Conservation (phyloP, 2,888 invertebrate genomes). For the Drosophila mimica region DNA sequence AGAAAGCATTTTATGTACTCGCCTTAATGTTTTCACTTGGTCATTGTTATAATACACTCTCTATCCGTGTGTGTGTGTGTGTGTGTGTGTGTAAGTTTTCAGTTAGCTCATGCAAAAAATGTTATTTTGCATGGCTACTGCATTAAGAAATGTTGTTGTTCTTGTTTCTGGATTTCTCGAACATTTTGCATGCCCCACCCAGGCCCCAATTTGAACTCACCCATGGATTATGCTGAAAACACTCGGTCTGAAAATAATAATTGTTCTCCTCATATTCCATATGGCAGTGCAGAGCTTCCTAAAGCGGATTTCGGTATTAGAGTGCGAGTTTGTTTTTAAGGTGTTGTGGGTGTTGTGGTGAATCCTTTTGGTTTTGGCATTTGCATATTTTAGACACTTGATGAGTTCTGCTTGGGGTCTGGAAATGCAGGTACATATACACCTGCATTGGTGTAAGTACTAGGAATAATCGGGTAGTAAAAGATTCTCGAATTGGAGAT, state of each 20-base stretch:
- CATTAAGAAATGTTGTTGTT: conserved; percentile 44
- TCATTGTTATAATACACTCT: conserved; percentile 76
- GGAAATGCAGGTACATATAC: not conserved
- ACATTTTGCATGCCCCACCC: conserved; percentile 16
- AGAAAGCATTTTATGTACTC: conserved; percentile 73
- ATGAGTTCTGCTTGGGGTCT: conserved; percentile 2
- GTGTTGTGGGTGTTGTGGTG: not conserved
- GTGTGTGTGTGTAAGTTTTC: conserved; percentile 15
- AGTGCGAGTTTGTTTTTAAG: conserved; percentile 27
- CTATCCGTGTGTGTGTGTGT: conserved; percentile 9
- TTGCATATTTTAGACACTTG: conserved; percentile 42
- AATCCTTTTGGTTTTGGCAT: conserved; percentile 27
- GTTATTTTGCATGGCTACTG: conserved; percentile 31
- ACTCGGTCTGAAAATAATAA: conserved; percentile 71
- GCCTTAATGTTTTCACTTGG: conserved; percentile 66
- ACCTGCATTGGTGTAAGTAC: conserved; percentile 1
- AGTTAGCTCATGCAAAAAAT: conserved; percentile 31
- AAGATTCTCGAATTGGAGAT: not conserved
- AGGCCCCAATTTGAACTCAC: conserved; percentile 16
- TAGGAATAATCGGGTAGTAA: not conserved
- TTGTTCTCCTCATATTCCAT: conserved; percentile 61
- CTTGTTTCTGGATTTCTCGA: conserved; percentile 33
- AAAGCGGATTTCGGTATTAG: conserved; percentile 73
- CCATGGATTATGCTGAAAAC: conserved; percentile 52
- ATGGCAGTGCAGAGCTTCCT: conserved; percentile 49